Evolutionary conservation across 2,113 vertebrate genomes (phyloP).

Genomic region (Pithys albifrons): DNA sequence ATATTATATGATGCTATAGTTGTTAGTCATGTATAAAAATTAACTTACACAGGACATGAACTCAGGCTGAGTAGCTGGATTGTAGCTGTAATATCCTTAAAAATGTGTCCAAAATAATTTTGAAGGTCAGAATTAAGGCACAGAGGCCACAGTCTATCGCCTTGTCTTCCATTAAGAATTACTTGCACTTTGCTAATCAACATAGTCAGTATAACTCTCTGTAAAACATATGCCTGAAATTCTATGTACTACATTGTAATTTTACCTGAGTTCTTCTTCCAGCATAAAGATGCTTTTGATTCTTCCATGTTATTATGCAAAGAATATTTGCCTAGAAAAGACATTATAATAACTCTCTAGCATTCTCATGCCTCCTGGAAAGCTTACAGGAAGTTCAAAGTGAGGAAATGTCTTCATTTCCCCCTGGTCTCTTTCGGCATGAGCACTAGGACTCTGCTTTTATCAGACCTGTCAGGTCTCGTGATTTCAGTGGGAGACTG

Average conservation of each 20-base stretch:
- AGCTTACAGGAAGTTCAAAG: slow-evolving; percentile 29
- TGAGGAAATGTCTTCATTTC: slow-evolving; percentile 19
- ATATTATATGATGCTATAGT: background rate
- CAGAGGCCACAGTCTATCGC: background rate
- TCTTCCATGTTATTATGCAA: slow-evolving; percentile 25
- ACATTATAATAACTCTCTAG: background rate
- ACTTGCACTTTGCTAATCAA: background rate
- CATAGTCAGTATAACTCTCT: background rate
- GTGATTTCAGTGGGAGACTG: background rate
- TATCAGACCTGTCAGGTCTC: background rate
- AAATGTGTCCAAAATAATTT: background rate
- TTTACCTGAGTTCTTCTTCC: background rate
- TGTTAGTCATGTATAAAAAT: background rate
- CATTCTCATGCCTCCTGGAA: slow-evolving; percentile 1
- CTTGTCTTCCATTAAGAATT: background rate
- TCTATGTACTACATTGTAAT: background rate
- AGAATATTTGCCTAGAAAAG: slow-evolving; percentile 9
- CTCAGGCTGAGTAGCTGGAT: background rate
- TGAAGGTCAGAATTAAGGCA: slow-evolving; percentile 5
- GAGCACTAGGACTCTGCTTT: background rate
- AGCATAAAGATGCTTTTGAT: slow-evolving; percentile 19
- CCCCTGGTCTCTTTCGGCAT: background rate
- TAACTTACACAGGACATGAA: background rate
- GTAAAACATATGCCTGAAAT: background rate
- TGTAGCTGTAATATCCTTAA: background rate